Conservation (phyloP, 2,888 invertebrate genomes). For the Eudiplozoon nipponicum region DNA sequence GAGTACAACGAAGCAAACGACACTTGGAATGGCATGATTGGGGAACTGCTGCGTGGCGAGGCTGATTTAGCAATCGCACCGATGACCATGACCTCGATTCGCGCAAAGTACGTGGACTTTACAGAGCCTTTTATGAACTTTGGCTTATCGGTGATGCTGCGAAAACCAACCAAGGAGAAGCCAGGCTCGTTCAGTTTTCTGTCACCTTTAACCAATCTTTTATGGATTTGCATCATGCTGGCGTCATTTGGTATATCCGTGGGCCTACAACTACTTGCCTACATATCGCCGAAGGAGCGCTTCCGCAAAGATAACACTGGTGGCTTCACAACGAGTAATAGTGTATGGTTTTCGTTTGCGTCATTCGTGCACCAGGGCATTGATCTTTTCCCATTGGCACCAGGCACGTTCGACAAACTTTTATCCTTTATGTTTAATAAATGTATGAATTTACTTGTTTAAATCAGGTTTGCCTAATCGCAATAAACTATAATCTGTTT, state of each 20-base stretch:
- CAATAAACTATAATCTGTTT: too few species aligned
- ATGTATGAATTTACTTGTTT: too few species aligned
- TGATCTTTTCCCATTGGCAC: constrained; percentile 14
- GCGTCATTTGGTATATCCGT: constrained; percentile 9
- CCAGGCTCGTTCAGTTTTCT: constrained; percentile 17
- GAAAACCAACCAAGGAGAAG: constrained; percentile 16
- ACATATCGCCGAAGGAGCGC: constrained; percentile 16
- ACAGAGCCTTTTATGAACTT: constrained; percentile 17
- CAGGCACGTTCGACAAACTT: too few species aligned
- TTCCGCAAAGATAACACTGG: constrained; percentile 11
- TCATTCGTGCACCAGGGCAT: constrained; percentile 17
- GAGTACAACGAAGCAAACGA: too few species aligned
- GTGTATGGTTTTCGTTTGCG: constrained; percentile 16
- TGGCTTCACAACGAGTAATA: constrained; percentile 12
- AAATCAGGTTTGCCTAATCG: too few species aligned
- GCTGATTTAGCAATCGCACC: constrained; percentile 16
- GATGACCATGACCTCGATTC: constrained; percentile 16
- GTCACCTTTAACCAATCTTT: constrained; percentile 8
- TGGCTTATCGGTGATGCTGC: constrained; percentile 17
- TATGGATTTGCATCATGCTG: constrained; percentile 15
- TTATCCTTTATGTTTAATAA: too few species aligned
- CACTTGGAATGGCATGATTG: constrained; percentile 49
- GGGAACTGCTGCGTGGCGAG: constrained; percentile 22
- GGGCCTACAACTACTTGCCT: constrained; percentile 10
- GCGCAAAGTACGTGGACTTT: constrained; percentile 16